Percentiles rank a stretch among this genome's conserved stretches.
phyloP scores from a whole-genome alignment of 2,797 vertebrate genomes.

The Tympanoctomys barrerae region DNA sequence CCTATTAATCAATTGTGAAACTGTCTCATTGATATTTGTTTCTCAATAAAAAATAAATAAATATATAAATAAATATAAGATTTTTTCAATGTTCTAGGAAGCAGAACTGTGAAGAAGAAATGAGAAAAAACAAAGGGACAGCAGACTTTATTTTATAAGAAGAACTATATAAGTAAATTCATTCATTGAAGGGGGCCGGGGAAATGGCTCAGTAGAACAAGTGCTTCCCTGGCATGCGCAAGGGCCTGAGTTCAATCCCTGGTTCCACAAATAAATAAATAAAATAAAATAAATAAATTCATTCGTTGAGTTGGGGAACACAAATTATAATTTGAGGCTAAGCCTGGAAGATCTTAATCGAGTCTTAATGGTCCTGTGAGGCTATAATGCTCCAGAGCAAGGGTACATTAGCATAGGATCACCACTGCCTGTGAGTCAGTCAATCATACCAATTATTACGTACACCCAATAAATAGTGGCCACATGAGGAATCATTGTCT shows the following conservation, averaged over 20 bases:
- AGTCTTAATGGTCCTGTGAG: not conserved
- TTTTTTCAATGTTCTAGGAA: not conserved
- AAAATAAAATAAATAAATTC: not conserved
- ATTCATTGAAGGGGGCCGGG: not conserved
- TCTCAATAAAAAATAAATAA: too few species aligned
- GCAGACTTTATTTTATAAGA: not conserved
- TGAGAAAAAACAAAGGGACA: not conserved
- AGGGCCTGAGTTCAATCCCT: too few species aligned
- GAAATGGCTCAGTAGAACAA: too few species aligned
- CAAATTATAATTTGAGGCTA: not conserved
- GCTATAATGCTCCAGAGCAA: not conserved
- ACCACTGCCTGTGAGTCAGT: not conserved
- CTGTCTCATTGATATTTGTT: too few species aligned
- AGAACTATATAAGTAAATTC: not conserved
- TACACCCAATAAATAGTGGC: not conserved
- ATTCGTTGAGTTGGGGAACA: not conserved
- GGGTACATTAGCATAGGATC: not conserved
- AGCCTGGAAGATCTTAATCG: not conserved
- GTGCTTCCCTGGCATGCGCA: too few species aligned
- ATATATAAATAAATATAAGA: not conserved
- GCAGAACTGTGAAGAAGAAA: not conserved
- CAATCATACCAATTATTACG: not conserved
- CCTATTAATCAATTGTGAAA: too few species aligned
- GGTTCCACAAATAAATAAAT: too few species aligned
- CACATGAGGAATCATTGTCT: not conserved